Conservation (phyloP, 2,113 vertebrate genomes). For the Aleadryas rufinucha region DNA sequence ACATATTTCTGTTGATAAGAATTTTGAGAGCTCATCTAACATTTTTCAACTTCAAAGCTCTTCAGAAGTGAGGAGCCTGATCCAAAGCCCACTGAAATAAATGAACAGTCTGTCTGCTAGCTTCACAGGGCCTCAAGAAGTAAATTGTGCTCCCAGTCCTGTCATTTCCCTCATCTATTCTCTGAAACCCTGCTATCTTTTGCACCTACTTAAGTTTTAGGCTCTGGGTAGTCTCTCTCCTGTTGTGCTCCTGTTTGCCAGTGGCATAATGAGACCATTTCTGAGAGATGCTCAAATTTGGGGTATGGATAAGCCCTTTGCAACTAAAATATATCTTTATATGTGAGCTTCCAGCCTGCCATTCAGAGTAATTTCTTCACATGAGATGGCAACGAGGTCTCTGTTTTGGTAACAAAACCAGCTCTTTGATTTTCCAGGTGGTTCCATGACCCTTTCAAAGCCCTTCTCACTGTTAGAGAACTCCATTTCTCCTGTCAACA, state of each 20-base stretch:
- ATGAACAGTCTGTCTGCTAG: background rate
- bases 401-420: background rate
- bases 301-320: background rate
- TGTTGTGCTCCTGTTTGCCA: background rate
- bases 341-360: background rate
- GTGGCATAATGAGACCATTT: background rate
- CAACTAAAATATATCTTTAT: background rate
- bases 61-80: background rate
- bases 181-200: background rate
- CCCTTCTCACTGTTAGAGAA: background rate
- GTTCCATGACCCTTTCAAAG: background rate
- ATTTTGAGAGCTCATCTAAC: conserved; percentile 12
- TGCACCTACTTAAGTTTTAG: background rate
- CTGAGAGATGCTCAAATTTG: background rate
- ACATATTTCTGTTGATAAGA: background rate
- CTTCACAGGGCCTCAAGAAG: background rate
- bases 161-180: background rate
- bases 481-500: background rate
- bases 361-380: background rate
- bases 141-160: background rate
- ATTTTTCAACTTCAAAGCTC: conserved; percentile 30
- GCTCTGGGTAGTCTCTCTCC: background rate
- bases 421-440: background rate
- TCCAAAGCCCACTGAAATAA: background rate
- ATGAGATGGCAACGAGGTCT: background rate